These are phyloP conservation scores for Halesus radiatus DNA, from an alignment of 1,140 invertebrate genomes.

Conservation along the genomic window DNA sequence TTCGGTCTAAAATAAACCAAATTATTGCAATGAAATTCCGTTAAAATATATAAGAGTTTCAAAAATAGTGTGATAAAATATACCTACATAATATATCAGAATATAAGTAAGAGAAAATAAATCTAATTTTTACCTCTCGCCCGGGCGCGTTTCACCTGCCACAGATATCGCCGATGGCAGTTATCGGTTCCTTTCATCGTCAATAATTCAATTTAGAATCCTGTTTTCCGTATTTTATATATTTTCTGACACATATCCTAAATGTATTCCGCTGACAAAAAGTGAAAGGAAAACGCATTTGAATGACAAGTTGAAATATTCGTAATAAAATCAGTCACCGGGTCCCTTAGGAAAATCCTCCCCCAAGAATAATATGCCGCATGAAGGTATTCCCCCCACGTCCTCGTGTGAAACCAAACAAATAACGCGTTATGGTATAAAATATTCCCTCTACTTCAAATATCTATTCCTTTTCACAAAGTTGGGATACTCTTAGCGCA, in stretches of 20 bases:
- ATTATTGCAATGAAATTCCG: too few relatives aligned
- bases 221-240: constrained; percentile 36
- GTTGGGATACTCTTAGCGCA: constrained; percentile 31
- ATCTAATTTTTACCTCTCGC: too few relatives aligned
- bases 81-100: too few relatives aligned
- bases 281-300: constrained; percentile 53
- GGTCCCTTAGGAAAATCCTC: constrained; percentile 21
- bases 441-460: constrained; percentile 53
- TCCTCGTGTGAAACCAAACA: constrained; percentile 56
- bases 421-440: constrained; percentile 58
- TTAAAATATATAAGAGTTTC: too few relatives aligned
- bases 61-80: too few relatives aligned
- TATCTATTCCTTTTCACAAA: constrained; percentile 43
- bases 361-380: constrained; percentile 45
- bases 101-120: too few relatives aligned
- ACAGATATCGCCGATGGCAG: constrained; percentile 12
- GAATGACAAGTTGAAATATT: constrained; percentile 56
- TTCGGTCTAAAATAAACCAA: too few relatives aligned
- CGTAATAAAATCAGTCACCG: constrained; percentile 57
- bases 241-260: constrained; percentile 36
- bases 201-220: constrained; percentile 30
- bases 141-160: background rate
- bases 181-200: constrained; percentile 31
- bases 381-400: constrained; percentile 52
- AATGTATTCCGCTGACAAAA: constrained; percentile 45